Evolutionary conservation across 2,888 invertebrate genomes (phyloP), one percentile per base, ranked within the genome.

Genomic region (Tillus elongatus): DNA sequence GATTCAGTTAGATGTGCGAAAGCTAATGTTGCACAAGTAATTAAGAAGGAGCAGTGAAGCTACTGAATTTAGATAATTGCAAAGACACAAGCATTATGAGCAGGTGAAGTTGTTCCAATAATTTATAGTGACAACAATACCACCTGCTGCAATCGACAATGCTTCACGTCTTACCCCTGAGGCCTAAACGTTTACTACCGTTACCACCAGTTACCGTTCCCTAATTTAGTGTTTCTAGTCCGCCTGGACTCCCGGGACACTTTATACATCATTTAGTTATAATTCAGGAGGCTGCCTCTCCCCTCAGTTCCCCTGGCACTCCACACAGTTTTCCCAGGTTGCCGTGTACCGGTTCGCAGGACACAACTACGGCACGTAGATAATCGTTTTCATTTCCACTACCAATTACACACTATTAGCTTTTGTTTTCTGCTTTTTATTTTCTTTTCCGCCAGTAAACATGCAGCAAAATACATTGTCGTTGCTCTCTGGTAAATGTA

Each of bases 81-180:
- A 44, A 47, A 51, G 54, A 55, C 52, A 53, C 44, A 47, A 50
- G 51, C 56, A 57, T 59, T 62, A 61, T 58, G 59, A 59, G 58
- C 60, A 57, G 57, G 59, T 55, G 61, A 64, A 63, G 57, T 64
- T 64, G 53, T 52, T 45, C 55, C 60, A 52, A 61, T 63, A 64
- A 63, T 61, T 64, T 62, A 63, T 56, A 50, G 53, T 59, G 62
- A 62, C 64, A 63, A 61, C 60, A 60, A 61, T 61, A 64, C 58
- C 62, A 64, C 64, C 63, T 63, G 64, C 60, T 63, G 60, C 64
- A 57, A 60, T 62, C 59, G 61, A 59, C 61, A 56, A 57, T 60
- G 53, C 56, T 50, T 57, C 58, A 56, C 47, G 42, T 44, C 46
- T 43, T 47, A 46, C 48, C 46, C 46, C 34, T 43, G 37, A 45